Evolutionary conservation across 2,113 vertebrate genomes (phyloP).

Genomic region (Rhynchomys soricoides): DNA sequence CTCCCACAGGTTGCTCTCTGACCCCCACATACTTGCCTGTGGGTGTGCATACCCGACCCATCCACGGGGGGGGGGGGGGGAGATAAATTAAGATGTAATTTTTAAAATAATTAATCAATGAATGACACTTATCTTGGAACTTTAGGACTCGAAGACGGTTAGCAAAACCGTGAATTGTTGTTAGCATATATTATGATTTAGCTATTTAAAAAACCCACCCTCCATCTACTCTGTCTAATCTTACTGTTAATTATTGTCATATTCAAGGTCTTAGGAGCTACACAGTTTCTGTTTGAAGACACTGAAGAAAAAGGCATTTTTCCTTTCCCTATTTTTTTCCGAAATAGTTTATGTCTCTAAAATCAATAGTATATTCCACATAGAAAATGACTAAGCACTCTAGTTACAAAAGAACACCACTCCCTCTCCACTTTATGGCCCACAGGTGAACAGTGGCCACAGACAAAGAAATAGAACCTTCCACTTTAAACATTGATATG

Average conservation of each 20-base stretch:
- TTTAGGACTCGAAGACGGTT: slow-evolving; percentile 8
- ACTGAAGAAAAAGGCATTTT: neutral
- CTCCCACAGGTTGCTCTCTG: neutral
- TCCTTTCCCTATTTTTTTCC: neutral
- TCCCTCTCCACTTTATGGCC: slow-evolving; percentile 31
- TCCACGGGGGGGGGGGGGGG: rapidly evolving
- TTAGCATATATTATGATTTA: neutral
- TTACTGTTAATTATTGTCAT: neutral
- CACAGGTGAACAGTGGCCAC: neutral
- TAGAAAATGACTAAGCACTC: slow-evolving; percentile 14
- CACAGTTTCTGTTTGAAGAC: neutral
- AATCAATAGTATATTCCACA: slow-evolving; percentile 22
- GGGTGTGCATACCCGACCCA: neutral
- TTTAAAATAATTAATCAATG: neutral
- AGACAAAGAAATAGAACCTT: neutral
- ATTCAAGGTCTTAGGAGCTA: slow-evolving; percentile 4
- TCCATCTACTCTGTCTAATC: neutral
- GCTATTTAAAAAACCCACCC: slow-evolving; percentile 14
- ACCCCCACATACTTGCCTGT: neutral
- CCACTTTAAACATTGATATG: neutral
- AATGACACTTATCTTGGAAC: slow-evolving; percentile 36
- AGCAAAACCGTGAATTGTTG: neutral
- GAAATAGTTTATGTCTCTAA: slow-evolving; percentile 3
- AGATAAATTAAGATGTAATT: neutral
- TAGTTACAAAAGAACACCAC: neutral